phyloP scores from a whole-genome alignment of 2,113 vertebrate genomes.

The Fregata magnificens region DNA sequence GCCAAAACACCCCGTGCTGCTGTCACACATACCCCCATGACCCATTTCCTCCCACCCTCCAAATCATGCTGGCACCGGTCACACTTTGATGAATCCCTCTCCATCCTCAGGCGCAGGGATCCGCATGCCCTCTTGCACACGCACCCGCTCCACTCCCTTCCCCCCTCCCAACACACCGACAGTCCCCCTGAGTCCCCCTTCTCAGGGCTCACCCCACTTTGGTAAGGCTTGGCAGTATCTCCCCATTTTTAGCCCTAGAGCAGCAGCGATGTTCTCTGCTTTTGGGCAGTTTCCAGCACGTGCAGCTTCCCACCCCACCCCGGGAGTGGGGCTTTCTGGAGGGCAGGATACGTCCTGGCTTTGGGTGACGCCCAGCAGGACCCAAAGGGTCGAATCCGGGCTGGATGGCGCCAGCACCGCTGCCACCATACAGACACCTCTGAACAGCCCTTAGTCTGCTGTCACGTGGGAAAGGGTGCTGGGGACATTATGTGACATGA shows the following conservation, averaged over 20 bases:
- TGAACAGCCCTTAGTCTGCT: neutral
- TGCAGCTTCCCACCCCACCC: neutral
- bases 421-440: neutral
- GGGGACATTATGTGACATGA: neutral
- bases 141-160: accelerated
- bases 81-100: neutral
- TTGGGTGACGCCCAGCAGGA: neutral
- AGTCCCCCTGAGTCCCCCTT: neutral
- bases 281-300: neutral
- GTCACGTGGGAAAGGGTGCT: neutral
- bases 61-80: neutral
- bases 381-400: neutral
- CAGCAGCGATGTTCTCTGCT: neutral
- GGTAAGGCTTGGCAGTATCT: neutral
- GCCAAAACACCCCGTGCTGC: neutral
- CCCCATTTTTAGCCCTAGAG: neutral
- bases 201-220: neutral
- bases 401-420: neutral
- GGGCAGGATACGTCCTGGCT: neutral
- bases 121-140: neutral
- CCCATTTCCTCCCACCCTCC: neutral
- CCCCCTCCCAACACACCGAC: accelerated
- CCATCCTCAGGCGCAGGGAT: neutral
- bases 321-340: accelerated
- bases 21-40: neutral